Evolutionary conservation across 2,797 vertebrate genomes (phyloP).

Genomic region (Rhadinocentrus ornatus): DNA sequence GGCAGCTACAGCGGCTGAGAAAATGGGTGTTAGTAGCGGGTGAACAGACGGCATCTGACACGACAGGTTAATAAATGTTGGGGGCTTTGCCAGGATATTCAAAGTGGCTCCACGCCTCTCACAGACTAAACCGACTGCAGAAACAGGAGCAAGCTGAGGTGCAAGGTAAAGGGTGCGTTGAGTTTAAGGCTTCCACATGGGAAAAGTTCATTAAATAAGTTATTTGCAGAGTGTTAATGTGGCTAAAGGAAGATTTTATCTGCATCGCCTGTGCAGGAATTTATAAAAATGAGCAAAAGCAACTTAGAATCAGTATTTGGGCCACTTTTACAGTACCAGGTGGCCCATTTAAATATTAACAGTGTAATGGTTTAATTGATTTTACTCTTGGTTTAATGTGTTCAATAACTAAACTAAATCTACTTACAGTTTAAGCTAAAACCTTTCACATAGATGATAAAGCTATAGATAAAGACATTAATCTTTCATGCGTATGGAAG

Average conservation of each 20-base stretch:
- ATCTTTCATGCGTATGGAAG: too few species aligned
- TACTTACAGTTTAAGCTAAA: too few species aligned
- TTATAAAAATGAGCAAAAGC: too few species aligned
- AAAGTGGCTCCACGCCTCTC: conserved; percentile 33
- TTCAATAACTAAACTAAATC: too few species aligned
- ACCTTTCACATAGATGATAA: too few species aligned
- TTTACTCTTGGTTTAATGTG: too few species aligned
- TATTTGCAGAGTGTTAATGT: background rate
- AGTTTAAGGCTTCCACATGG: conserved; percentile 10
- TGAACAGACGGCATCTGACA: conserved; percentile 73
- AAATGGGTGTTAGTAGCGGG: conserved; percentile 51
- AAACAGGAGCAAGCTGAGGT: conserved; percentile 19
- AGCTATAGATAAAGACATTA: too few species aligned
- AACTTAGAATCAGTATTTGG: too few species aligned
- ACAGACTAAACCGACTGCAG: conserved; percentile 10
- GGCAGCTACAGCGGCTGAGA: conserved; percentile 40
- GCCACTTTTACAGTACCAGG: too few species aligned
- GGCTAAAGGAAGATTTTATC: background rate
- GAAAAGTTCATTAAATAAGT: background rate
- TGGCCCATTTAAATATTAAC: too few species aligned
- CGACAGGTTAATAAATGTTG: conserved; percentile 65
- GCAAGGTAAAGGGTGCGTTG: conserved; percentile 6
- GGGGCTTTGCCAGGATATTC: conserved; percentile 63
- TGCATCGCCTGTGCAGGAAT: too few species aligned
- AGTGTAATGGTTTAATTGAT: too few species aligned